These are phyloP conservation scores for Casuarius casuarius DNA, from an alignment of 2,113 vertebrate genomes.

Conservation along the genomic window DNA sequence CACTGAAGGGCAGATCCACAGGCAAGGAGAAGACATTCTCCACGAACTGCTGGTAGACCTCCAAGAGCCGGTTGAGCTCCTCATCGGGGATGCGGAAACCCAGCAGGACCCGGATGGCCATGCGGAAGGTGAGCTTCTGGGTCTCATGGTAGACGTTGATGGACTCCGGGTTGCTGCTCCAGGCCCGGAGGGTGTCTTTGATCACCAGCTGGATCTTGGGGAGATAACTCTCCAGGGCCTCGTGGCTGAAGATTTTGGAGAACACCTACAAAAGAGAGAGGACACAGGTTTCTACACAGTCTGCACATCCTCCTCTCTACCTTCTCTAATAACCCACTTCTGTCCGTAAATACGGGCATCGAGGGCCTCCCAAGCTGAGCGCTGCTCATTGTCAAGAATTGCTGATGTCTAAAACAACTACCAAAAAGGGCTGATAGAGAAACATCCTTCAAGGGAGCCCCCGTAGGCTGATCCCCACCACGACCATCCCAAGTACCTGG, in stretches of 20 bases:
- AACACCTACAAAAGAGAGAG: constrained; percentile 82
- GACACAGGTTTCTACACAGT: neutral
- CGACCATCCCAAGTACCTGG: fast-evolving
- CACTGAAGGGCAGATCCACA: constrained; percentile 94
- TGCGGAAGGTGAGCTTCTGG: constrained; percentile 94
- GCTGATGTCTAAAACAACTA: fast-evolving
- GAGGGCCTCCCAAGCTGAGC: fast-evolving
- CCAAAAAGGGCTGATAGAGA: neutral
- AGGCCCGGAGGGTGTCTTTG: constrained; percentile 92
- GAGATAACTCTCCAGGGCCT: constrained; percentile 93
- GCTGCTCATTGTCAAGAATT: neutral
- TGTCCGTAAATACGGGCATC: neutral
- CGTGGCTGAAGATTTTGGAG: constrained; percentile 97
- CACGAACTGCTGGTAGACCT: constrained; percentile 95
- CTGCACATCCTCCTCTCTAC: fast-evolving
- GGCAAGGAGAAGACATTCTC: constrained; percentile 98
- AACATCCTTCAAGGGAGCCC: neutral
- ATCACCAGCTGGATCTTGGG: constrained; percentile 97
- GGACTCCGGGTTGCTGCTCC: constrained; percentile 92
- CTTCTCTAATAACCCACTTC: neutral
- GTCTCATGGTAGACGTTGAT: constrained; percentile 96
- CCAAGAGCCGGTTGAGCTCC: constrained; percentile 89
- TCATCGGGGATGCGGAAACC: constrained; percentile 93
- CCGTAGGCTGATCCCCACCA: fast-evolving
- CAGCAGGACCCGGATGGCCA: constrained; percentile 94